These are phyloP conservation scores for Astreopora myriophthalma DNA, from an alignment of 64 coral and sea anemone species.

Conservation along the genomic window DNA sequence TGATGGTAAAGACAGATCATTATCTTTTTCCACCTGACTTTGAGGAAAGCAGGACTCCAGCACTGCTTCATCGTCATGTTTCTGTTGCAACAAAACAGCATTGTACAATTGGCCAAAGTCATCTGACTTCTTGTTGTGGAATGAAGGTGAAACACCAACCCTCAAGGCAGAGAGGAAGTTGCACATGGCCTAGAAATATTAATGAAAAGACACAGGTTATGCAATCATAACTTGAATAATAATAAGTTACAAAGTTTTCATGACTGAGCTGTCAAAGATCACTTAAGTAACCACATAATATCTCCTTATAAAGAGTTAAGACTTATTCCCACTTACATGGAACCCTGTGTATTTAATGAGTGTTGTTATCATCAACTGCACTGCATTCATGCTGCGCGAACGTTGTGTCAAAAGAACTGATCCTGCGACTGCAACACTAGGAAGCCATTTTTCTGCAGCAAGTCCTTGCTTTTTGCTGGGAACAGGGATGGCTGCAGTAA, in stretches of 20 bases:
- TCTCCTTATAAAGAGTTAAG: neutral
- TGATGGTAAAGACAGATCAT: neutral
- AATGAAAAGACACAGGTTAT: neutral
- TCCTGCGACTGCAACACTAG: conserved; percentile 31
- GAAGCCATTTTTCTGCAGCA: neutral
- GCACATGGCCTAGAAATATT: conserved; percentile 18
- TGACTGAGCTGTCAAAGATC: too few species aligned
- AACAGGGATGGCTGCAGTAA: neutral
- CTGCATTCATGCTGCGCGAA: neutral
- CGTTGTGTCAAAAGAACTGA: conserved; percentile 25
- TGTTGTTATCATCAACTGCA: conserved; percentile 22
- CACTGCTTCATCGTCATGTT: conserved; percentile 17
- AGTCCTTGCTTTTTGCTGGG: neutral
- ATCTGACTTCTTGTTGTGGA: conserved; percentile 43
- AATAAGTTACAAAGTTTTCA: too few species aligned
- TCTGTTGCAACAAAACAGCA: neutral
- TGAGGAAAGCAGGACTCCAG: neutral
- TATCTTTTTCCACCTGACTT: neutral
- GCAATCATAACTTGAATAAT: too few species aligned
- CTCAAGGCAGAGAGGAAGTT: conserved; percentile 2
- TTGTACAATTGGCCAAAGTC: neutral
- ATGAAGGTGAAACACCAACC: conserved; percentile 53
- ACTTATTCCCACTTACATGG: conserved; percentile 15
- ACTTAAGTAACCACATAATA: too few species aligned
- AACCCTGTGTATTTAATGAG: conserved; percentile 35